phyloP scores from a whole-genome alignment of 2,888 invertebrate genomes.

The Tetragnatha montana region DNA sequence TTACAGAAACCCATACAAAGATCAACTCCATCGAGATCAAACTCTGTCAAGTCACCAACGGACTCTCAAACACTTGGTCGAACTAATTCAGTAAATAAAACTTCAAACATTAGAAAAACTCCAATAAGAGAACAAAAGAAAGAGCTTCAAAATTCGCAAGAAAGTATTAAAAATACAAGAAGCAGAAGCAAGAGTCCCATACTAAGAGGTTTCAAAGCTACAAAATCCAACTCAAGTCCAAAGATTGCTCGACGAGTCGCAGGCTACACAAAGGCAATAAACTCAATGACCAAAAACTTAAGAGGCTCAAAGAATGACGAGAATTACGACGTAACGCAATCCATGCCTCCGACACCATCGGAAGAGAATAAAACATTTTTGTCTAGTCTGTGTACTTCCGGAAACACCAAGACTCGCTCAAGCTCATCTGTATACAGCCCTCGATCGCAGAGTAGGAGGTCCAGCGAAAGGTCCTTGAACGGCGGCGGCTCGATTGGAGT shows the following conservation, averaged over 20 bases:
- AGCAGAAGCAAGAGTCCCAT: slow-evolving; percentile 28
- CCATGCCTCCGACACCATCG: slow-evolving; percentile 67
- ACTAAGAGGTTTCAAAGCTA: slow-evolving; percentile 13
- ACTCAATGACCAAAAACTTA: slow-evolving; percentile 77
- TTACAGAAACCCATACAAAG: neutral
- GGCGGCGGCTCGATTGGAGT: slow-evolving; percentile 15
- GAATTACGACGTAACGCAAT: slow-evolving; percentile 67
- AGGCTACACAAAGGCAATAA: slow-evolving; percentile 79
- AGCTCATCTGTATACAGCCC: slow-evolving; percentile 61
- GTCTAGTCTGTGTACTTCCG: slow-evolving; percentile 32
- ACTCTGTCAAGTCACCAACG: neutral
- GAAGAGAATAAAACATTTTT: slow-evolving; percentile 65
- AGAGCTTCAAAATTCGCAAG: slow-evolving; percentile 28
- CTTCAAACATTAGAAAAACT: slow-evolving; percentile 9
- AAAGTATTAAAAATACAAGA: slow-evolving; percentile 17
- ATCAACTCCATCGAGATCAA: slow-evolving; percentile 24
- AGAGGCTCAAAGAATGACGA: slow-evolving; percentile 70
- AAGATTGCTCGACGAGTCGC: slow-evolving; percentile 73
- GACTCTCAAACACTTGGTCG: neutral
- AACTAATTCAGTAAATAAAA: neutral
- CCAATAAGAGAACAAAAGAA: slow-evolving; percentile 32
- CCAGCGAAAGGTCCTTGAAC: slow-evolving; percentile 54
- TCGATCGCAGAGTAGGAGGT: slow-evolving; percentile 56
- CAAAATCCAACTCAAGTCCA: slow-evolving; percentile 44
- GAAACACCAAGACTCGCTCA: slow-evolving; percentile 50